Base-by-base conservation (phyloP, 1,140 invertebrate genomes). In the Drosophila murphyi region DNA sequence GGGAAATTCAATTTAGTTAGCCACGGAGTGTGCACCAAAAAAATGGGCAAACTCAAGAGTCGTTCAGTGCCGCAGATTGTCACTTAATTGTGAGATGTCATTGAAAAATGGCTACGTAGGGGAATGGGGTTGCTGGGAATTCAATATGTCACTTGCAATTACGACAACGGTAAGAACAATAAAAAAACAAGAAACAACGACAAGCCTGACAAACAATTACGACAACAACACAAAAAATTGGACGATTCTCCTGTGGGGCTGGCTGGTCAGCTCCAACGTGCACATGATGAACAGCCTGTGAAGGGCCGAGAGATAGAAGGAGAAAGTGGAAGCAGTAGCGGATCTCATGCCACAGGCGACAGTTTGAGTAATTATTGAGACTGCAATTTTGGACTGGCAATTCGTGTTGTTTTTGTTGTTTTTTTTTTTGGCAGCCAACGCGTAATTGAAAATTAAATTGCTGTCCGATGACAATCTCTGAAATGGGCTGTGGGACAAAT, bases 381-480 rank as follows among this genome's bases (percentile, higher is more conserved):
- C 80, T 85, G 81, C 78, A 89, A 63, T 83, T 82, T 77, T 72
- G 56, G 68, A 60, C 52, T 63, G 47, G 59, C 72, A 73, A 60
- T 81, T 48, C 8, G 6, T 5, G 34, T 34, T 47, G 20, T 2
- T 31, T 4, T 7, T 29, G 10, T 35, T 43, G 39, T 68, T 34
- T 28, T 50, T 48, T 69, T 62, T 82, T 82, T 88, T 82, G 80
- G 72, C 80, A 80, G 76, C 68, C 80, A 68, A 72, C 80, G 55
- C 82, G 85, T 87, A 89, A 89, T 88, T 89, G 80, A 82, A 88
- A 88, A 88, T 88, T 89, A 88, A 88, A 88, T 89, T 88, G 76
- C 80, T 57, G 48, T 69, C 48, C 69, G 72, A 71, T 75, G 72
- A 71, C 68, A 75, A 62, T 59, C 37, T 45, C 4, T 31, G 37